phyloP scores from a whole-genome alignment of 2,797 vertebrate genomes.

The Cyprinodon diabolis region DNA sequence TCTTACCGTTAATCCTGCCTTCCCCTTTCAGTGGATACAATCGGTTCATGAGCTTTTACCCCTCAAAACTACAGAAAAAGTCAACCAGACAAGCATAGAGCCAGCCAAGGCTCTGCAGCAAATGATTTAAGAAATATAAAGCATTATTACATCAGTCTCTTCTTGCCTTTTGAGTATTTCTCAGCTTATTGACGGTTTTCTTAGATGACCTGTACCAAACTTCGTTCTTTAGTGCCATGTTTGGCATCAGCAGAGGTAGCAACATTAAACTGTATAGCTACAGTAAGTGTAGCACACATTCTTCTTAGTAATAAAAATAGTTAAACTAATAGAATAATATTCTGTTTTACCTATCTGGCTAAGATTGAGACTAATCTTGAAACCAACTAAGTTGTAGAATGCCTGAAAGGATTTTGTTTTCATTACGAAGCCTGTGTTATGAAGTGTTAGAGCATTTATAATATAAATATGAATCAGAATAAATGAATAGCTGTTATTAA shows the following conservation, averaged over 20 bases:
- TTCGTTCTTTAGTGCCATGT: not conserved
- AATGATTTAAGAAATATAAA: conserved; percentile 10
- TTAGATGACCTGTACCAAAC: not conserved
- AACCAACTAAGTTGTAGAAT: too few species aligned
- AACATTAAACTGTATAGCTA: not conserved
- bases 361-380: too few species aligned
- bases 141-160: not conserved
- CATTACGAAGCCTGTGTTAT: too few species aligned
- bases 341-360: too few species aligned
- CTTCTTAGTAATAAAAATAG: not conserved
- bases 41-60: conserved; percentile 26
- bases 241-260: not conserved
- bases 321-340: too few species aligned
- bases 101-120: not conserved
- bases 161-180: conserved; percentile 6
- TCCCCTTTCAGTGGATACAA: conserved; percentile 43
- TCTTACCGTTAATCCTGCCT: conserved; percentile 60
- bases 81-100: conserved; percentile 5
- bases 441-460: too few species aligned
- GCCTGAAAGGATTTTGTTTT: too few species aligned
- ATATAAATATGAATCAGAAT: too few species aligned
- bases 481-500: too few species aligned
- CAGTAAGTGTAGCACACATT: not conserved
- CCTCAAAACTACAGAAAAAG: conserved; percentile 21
- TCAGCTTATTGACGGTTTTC: not conserved